phyloP scores from a whole-genome alignment of 2,797 vertebrate species.

The Vultur gryphus region DNA sequence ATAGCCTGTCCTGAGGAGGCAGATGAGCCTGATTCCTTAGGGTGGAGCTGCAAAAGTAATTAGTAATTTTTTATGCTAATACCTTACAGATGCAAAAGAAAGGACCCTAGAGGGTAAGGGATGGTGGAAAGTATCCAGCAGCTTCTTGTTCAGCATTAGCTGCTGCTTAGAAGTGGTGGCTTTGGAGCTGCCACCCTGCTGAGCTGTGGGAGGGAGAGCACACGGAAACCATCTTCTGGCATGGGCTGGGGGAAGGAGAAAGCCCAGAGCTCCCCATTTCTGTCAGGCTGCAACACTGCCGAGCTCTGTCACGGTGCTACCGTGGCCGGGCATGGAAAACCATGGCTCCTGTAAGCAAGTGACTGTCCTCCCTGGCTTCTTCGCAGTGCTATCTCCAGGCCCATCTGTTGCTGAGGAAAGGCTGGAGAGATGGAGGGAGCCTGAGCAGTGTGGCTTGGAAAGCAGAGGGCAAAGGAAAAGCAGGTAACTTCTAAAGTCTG shows the following conservation, averaged over 20 bases:
- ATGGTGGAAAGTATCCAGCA: background rate
- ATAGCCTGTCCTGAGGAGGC: background rate
- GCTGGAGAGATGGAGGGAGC: background rate
- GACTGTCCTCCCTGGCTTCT: background rate
- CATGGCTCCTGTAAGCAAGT: background rate
- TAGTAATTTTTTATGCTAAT: background rate
- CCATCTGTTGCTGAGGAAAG: background rate
- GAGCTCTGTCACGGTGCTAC: background rate
- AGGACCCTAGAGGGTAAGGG: background rate
- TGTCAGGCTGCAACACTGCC: background rate
- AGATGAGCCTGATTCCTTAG: background rate
- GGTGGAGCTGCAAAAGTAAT: slow-evolving; percentile 1
- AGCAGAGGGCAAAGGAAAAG: background rate
- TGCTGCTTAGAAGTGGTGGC: background rate
- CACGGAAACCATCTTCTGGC: background rate
- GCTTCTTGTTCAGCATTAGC: background rate
- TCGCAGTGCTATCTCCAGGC: background rate
- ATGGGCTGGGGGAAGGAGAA: background rate
- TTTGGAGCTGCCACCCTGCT: background rate
- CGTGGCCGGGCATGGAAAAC: accelerated
- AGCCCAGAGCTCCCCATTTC: background rate
- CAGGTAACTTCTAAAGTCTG: background rate
- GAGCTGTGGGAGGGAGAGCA: background rate
- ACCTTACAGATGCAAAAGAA: background rate
- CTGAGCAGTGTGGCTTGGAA: background rate